Conservation (phyloP, 2,888 invertebrate genomes). For the Hirtodrosophila confusa region DNA sequence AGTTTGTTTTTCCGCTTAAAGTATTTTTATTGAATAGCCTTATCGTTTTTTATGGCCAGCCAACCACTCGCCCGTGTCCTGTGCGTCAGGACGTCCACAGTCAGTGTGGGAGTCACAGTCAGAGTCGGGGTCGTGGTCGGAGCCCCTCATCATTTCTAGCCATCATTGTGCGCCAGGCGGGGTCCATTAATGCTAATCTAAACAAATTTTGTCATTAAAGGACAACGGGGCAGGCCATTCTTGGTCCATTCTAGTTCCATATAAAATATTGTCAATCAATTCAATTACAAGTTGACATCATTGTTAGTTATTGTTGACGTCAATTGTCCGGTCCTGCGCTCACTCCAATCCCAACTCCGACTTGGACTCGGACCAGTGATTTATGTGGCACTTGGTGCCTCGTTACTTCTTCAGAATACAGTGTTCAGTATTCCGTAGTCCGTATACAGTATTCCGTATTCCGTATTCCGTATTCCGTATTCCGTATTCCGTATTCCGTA, state of each 20-base stretch:
- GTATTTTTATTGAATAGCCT: conserved; percentile 81
- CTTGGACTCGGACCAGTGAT: conserved; percentile 50
- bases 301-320: conserved; percentile 79
- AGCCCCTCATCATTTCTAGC: conserved; percentile 24
- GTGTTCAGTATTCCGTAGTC: conserved; percentile 2
- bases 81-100: conserved; percentile 32
- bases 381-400: conserved; percentile 66
- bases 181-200: conserved; percentile 81
- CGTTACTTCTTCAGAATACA: conserved; percentile 34
- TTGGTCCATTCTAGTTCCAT: conserved; percentile 41
- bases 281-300: conserved; percentile 81
- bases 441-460: conserved; percentile 3
- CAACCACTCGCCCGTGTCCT: conserved; percentile 54
- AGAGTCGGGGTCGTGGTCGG: conserved; percentile 7
- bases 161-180: conserved; percentile 22
- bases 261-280: conserved; percentile 83
- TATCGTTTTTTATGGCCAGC: conserved; percentile 79
- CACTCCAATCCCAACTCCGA: conserved; percentile 1
- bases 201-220: conserved; percentile 81
- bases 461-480: conserved; percentile 1
- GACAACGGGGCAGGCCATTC: conserved; percentile 30
- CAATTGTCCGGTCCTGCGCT: conserved; percentile 60
- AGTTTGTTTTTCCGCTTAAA: conserved; percentile 84
- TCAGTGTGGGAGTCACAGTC: not conserved
- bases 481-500: conserved; percentile 8